phyloP scores from a whole-genome alignment of 2,113 vertebrate genomes.

The Phyllostomus discolor region DNA sequence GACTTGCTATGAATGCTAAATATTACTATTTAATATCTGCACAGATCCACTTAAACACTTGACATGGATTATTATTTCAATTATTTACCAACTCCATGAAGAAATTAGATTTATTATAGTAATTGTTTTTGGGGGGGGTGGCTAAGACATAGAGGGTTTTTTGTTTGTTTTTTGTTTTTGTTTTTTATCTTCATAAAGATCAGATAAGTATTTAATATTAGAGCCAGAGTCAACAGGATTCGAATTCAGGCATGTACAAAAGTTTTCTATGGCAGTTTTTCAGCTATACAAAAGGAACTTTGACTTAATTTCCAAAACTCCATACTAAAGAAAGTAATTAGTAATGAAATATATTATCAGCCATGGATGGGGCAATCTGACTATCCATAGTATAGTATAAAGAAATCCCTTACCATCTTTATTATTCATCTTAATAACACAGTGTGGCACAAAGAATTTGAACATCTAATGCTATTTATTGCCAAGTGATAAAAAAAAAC shows the following conservation, averaged over 20 bases:
- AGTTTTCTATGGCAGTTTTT: not conserved
- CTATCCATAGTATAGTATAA: not conserved
- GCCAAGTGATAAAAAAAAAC: not conserved
- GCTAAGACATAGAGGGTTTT: not conserved
- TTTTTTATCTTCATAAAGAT: not conserved
- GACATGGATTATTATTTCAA: not conserved
- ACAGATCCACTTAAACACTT: not conserved
- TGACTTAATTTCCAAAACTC: not conserved
- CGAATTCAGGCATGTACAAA: not conserved
- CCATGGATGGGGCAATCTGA: not conserved
- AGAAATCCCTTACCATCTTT: not conserved
- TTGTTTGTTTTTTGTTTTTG: not conserved
- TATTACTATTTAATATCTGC: not conserved
- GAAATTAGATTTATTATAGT: not conserved
- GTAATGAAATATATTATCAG: not conserved
- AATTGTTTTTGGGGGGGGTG: not conserved
- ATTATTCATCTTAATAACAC: not conserved
- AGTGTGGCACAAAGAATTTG: not conserved
- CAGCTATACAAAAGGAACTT: not conserved
- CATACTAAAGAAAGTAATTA: not conserved
- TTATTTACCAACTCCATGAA: not conserved
- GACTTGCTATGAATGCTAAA: not conserved
- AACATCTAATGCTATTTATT: not conserved
- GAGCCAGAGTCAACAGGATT: not conserved
- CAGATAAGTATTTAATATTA: not conserved